Percentiles rank a stretch among this genome's conserved stretches.
Conservation (phyloP, 1,140 invertebrate species). For the Belonocnema kinseyi region DNA sequence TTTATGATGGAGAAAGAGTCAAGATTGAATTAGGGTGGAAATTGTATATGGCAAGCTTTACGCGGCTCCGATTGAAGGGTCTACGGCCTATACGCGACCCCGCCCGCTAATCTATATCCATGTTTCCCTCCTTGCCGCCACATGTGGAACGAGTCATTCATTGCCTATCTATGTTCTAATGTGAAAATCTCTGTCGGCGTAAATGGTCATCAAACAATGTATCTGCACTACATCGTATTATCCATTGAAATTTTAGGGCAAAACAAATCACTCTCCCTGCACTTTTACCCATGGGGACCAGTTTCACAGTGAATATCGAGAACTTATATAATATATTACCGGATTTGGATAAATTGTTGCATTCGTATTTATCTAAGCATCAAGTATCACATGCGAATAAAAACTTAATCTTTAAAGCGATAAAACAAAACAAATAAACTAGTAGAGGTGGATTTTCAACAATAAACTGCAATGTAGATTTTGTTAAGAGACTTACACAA, state of each 20-base stretch:
- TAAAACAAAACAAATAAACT: too few species aligned
- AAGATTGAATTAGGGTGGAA: conserved; percentile 56
- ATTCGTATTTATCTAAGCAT: too few species aligned
- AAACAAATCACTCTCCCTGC: conserved; percentile 15
- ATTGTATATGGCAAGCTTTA: conserved; percentile 34
- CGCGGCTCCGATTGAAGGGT: conserved; percentile 45
- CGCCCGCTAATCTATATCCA: conserved; percentile 58
- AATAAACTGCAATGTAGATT: too few species aligned
- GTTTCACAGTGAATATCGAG: not conserved
- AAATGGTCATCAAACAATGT: conserved; percentile 36
- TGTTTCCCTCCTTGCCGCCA: conserved; percentile 34
- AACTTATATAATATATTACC: not conserved
- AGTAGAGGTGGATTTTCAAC: too few species aligned
- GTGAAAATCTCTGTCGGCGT: conserved; percentile 33
- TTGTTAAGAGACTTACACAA: too few species aligned
- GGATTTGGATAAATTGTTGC: too few species aligned
- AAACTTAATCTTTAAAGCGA: too few species aligned
- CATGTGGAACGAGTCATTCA: conserved; percentile 39
- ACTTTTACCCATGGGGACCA: not conserved
- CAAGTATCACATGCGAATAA: too few species aligned
- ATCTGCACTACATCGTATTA: not conserved
- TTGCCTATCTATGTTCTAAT: conserved; percentile 49
- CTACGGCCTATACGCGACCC: conserved; percentile 54
- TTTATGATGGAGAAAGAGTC: conserved; percentile 58
- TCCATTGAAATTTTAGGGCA: conserved; percentile 30